Base-by-base conservation (phyloP, 2,113 vertebrate genomes). In the Sebastes schlegelii region DNA sequence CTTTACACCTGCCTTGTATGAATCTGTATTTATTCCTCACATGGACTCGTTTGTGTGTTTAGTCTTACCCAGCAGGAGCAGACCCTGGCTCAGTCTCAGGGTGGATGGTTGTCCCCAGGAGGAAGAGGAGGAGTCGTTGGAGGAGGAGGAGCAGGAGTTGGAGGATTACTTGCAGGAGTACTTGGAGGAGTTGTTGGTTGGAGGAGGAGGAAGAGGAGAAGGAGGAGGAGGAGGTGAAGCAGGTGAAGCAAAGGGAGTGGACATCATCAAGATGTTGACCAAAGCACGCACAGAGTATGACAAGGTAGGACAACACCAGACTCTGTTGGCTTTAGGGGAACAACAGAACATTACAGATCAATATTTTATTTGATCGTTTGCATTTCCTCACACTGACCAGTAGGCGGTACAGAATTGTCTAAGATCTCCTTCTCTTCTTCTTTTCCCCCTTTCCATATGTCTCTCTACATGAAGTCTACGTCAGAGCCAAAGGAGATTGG, bases 401-500 rank as follows among this genome's bases (percentile, higher is more conserved):
- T 55, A 49, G 46, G 48, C 9, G 2, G 21, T 23, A 48, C 12
- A 60, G 12, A 46, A 43, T 63, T 49, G 43, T 48, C 1, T 21
- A 26, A 46, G 49, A 43, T 51, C 43, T 11, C 60, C n/a, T 21
- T 10, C 10, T 12, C 16, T 6, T 62, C 5, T 26, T 70, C 8
- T 71, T 12, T 14, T 46, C 17, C 5, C 64, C 3, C 10, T 48
- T 42, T 40, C 46, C 43, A 1, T 49, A 1, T 55, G 10, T 62
- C 2, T 84, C 42, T 60, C 65, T 48, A n/a, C 63, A 97, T 97
- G 96, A 97, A 97, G 88, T 94, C 95, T 4, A 95, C 95, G 77
- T 97, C 96, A 8, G 98, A 99, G 91, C 98, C 98, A 66, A 99
- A 99, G 93, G 96, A 97, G 91, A 99, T 99, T n/a, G 96, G 95